Evolutionary conservation across 2,888 invertebrate species (phyloP), one percentile per base, ranked within the genome.

Genomic region (Diplazon laetatorius): DNA sequence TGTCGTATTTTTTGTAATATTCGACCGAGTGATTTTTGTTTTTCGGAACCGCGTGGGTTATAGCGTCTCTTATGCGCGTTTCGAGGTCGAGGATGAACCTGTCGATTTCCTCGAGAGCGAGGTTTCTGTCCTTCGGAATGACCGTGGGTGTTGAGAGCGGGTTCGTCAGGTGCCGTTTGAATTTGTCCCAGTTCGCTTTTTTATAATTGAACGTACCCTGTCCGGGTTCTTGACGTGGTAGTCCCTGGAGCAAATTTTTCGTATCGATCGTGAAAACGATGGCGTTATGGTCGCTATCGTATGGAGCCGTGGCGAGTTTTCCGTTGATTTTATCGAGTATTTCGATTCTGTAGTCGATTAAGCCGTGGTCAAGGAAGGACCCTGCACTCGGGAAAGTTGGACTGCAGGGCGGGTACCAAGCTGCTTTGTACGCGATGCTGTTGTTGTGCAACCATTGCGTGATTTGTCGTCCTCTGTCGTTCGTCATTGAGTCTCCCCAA

Each of bases 211-310:
- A 50, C 0, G 18, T 35, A 2, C 3, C 14, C n/a, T 37, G 12
- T 25, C 10, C 48, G n/a, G 44, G 25, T 2, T 42, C 10, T 48
- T 39, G 44, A n/a, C 16, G 8, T 18, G 39, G 44, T 9, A 62
- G 50, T 8, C 68, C 65, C 12, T 57, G 35, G 6, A 59, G 12
- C 42, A 59, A 25, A 8, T 25, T 20, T 9, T 14, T 12, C 10
- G 63, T 39, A 16, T 68, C 52, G 1, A 79, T 20, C 22, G 44
- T n/a, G 48, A 35, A 22, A 3, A 30, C 16, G 0, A 78, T 22
- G 2, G 70, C 80, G 2, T n/a, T 57, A 9, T 76, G 79, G 22
- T 76, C 79, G 14, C 75, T 78, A 42, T 78, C 66, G 22, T 75
- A 78, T 3, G 63, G 59, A 12, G 22, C 10, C 4, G 66, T 76